Percentiles rank a stretch among this genome's conserved stretches.
Evolutionary conservation across 2,888 invertebrate species (phyloP).

Genomic region (Andrena bicolor): DNA sequence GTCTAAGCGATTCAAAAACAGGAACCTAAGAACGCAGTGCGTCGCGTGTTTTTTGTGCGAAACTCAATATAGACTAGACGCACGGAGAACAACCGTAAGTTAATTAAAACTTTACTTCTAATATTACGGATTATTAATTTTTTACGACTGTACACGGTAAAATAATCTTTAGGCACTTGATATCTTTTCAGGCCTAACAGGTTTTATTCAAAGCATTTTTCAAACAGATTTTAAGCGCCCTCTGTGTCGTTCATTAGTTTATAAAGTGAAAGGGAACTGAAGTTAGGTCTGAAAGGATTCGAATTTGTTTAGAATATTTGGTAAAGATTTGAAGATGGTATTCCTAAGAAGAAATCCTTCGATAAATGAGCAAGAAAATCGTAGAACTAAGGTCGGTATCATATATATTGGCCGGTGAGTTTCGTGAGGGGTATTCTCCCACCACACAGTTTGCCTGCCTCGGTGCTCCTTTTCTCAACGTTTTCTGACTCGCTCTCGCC

Average conservation of each 20-base stretch:
- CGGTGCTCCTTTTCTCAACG: too few relatives aligned
- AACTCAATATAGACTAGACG: conserved; percentile 25
- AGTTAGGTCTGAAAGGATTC: conserved; percentile 33
- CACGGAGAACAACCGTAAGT: conserved; percentile 38
- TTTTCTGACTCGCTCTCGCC: too few relatives aligned
- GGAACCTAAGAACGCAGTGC: background rate
- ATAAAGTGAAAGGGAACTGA: background rate
- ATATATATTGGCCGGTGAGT: too few relatives aligned
- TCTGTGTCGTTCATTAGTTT: background rate
- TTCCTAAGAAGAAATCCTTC: conserved; percentile 8
- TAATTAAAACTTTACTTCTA: conserved; percentile 20
- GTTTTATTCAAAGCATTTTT: conserved; percentile 4
- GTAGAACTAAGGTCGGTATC: too few relatives aligned
- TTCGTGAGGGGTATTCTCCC: too few relatives aligned
- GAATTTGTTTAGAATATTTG: conserved; percentile 26
- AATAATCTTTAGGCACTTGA: conserved; percentile 18
- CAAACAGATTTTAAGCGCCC: background rate
- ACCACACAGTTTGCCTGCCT: too few relatives aligned
- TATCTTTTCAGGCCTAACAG: conserved; percentile 26
- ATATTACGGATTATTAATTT: conserved; percentile 20
- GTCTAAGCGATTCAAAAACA: background rate
- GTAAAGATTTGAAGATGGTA: conserved; percentile 34
- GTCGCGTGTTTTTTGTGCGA: background rate
- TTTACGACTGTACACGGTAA: conserved; percentile 31
- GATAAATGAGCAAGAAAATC: conserved; percentile 6